Evolutionary conservation across 2,888 invertebrate genomes (phyloP).

Genomic region (Thysanoteuthis rhombus): DNA sequence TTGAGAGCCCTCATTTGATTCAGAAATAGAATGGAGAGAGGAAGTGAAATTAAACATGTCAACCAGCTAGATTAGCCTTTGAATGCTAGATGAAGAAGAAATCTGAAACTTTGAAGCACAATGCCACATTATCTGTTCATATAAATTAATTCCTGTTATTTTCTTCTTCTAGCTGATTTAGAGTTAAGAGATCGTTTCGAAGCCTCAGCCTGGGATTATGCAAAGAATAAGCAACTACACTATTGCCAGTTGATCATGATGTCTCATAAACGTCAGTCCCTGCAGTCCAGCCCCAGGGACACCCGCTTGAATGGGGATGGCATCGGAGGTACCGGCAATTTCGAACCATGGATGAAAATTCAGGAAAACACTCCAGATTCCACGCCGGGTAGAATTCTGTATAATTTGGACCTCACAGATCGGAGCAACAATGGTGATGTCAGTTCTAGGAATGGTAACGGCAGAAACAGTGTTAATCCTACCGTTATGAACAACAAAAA

Average conservation of each 20-base stretch:
- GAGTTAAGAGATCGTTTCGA: conserved; percentile 58
- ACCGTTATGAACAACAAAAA: background rate
- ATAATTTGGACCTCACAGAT: conserved; percentile 34
- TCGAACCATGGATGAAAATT: background rate
- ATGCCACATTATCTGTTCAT: background rate
- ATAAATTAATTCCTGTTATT: background rate
- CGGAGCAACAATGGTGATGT: conserved; percentile 37
- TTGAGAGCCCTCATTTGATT: too few relatives aligned
- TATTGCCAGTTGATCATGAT: conserved; percentile 67
- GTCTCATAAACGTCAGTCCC: conserved; percentile 63
- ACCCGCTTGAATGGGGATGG: conserved; percentile 51
- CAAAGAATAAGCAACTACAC: conserved; percentile 63
- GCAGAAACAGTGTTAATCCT: background rate
- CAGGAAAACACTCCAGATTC: background rate
- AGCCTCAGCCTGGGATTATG: conserved; percentile 67
- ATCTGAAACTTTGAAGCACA: too few relatives aligned
- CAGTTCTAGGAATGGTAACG: background rate
- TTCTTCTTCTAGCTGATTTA: conserved; percentile 58
- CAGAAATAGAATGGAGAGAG: too few relatives aligned
- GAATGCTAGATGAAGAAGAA: too few relatives aligned
- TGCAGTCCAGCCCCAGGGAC: conserved; percentile 54
- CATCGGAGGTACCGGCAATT: background rate
- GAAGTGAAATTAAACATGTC: too few relatives aligned
- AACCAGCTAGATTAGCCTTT: too few relatives aligned
- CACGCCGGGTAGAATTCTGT: background rate